Evolutionary conservation across 2,888 invertebrate species (phyloP).

Genomic region (Bombyx huttoni): DNA sequence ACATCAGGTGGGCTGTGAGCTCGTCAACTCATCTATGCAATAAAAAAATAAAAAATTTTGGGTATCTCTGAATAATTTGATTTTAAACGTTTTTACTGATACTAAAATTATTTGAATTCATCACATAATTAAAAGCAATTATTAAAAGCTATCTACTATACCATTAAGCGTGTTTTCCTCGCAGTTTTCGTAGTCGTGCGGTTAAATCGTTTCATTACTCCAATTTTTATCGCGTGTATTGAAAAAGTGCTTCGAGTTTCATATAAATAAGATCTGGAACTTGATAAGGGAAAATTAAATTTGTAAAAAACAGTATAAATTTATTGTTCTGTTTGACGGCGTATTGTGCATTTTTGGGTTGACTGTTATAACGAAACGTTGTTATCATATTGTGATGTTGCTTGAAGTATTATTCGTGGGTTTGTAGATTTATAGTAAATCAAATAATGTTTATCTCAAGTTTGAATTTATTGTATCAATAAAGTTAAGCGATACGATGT

Average conservation of each 20-base stretch:
- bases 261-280: conserved; percentile 4
- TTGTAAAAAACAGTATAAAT: conserved; percentile 46
- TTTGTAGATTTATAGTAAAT: conserved; percentile 10
- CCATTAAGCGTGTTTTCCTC: neutral
- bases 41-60: no score
- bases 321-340: conserved; percentile 27
- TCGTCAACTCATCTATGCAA: no score
- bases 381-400: conserved; percentile 26
- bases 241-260: neutral
- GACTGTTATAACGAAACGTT: conserved; percentile 17
- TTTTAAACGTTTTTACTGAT: no score
- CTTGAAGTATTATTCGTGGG: conserved; percentile 20
- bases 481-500: neutral
- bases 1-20: no score
- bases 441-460: neutral
- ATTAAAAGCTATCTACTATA: neutral
- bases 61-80: no score
- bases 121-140: no score
- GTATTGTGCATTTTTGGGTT: conserved; percentile 19
- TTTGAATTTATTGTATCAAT: neutral
- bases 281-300: conserved; percentile 53
- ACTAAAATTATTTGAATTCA: no score
- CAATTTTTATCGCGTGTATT: neutral
- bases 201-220: neutral
- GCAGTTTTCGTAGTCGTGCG: neutral